Base-by-base conservation (phyloP, 2,113 vertebrate genomes). In the Pandion haliaetus region DNA sequence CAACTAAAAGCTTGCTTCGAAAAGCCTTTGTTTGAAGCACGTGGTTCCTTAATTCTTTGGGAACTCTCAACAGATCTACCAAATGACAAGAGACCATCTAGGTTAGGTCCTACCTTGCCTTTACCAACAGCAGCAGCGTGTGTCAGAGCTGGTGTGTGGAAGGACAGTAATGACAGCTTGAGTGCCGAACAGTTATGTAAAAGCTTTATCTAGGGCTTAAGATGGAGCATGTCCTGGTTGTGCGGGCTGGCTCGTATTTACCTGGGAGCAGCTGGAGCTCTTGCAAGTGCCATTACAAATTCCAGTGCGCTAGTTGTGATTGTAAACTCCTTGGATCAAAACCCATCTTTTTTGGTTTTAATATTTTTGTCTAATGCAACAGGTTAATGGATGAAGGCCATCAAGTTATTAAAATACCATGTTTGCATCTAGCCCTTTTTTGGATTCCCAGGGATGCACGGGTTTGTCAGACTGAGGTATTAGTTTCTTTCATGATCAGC, bases 1-100 rank as follows among this genome's bases (percentile, higher is more conserved):
- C 29, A 42, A 34, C 44, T 17, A 45, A 91, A 94, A 78, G 34
- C 47, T 88, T 86, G 50, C 50, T 83, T 83, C 49, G 34, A 90
- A 77, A 86, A 62, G 52, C 31, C 36, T 88, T 88, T 58, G 4
- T 83, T 31, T 82, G 58, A 95, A 88, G 28, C 42, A 34, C 5
- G 21, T 3, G 1, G 57, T 67, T 71, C 44, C 57, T 65, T 74
- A 88, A 71, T 82, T 82, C 66, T 81, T 31, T 38, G 31, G 36
- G 65, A 69, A 10, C 12, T 67, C 42, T 40, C 28, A 52, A 24
- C 9, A 71, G 45, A 59, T 74, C 55, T 82, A n/a, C 38, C 2
- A 0, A 67, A 59, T 0, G 1, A 49, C 36, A 59, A 54, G 23
- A n/a, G 13, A 14, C 10, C 1, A 0, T 86, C 44, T 19, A 25